A percentile compares a stretch with the other conserved stretches of the same genome.
phyloP scores from a whole-genome alignment of 2,797 vertebrate genomes.

The Neoniphon sammara region DNA sequence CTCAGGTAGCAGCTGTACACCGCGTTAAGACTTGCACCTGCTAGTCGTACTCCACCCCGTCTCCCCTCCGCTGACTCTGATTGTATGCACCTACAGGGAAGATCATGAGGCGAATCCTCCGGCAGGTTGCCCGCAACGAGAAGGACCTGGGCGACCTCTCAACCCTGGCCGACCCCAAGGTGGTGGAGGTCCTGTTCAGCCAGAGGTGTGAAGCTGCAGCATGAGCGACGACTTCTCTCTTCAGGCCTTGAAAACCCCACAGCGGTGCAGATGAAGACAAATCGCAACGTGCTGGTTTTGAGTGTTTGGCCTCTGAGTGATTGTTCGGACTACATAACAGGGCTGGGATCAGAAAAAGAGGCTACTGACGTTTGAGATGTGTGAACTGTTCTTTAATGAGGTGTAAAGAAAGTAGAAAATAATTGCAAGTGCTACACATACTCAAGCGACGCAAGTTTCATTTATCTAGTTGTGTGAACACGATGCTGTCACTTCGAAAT shows the following conservation, averaged over 20 bases:
- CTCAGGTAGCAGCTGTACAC: slow-evolving; percentile 78
- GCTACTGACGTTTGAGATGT: background rate
- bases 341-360: slow-evolving; percentile 29
- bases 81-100: slow-evolving; percentile 75
- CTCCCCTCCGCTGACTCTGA: slow-evolving; percentile 1
- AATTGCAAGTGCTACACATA: background rate
- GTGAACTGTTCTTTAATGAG: background rate
- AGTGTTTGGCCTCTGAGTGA: slow-evolving; percentile 14
- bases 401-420: slow-evolving; percentile 4
- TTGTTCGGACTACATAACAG: background rate
- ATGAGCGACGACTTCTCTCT: slow-evolving; percentile 47
- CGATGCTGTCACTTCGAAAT: background rate
- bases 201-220: slow-evolving; percentile 83
- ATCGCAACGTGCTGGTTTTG: slow-evolving; percentile 1
- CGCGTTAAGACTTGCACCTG: no score
- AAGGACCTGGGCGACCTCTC: slow-evolving; percentile 87
- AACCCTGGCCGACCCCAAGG: slow-evolving; percentile 85
- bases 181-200: slow-evolving; percentile 85
- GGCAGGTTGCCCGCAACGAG: slow-evolving; percentile 85
- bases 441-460: background rate
- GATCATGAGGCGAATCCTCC: slow-evolving; percentile 85
- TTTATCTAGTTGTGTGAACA: background rate
- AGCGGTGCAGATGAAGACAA: slow-evolving; percentile 32
- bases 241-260: background rate
- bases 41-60: background rate